Evolutionary conservation across 2,888 invertebrate species (phyloP).

Genomic region (Altica lythri): DNA sequence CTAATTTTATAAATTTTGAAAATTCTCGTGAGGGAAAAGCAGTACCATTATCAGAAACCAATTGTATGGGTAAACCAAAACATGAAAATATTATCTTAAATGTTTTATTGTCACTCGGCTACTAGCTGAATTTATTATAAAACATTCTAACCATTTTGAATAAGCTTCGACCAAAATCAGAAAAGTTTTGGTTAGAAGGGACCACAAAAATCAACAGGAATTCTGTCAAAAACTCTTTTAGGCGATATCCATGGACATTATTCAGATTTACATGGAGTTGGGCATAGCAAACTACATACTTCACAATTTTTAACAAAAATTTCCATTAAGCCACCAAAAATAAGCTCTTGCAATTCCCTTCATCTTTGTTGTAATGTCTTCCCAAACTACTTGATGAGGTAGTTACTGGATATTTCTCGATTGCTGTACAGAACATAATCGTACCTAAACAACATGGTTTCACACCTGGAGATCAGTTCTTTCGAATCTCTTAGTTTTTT

Average conservation of each 20-base stretch:
- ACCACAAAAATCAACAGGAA: constrained; percentile 39
- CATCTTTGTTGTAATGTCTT: too few relatives aligned
- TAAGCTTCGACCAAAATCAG: constrained; percentile 33
- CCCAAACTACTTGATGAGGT: too few relatives aligned
- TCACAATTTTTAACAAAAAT: constrained; percentile 35
- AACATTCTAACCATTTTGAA: constrained; percentile 40
- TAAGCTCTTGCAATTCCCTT: constrained; percentile 39
- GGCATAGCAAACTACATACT: neutral
- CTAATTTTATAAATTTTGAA: constrained; percentile 3
- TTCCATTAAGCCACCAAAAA: constrained; percentile 44
- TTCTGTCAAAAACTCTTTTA: constrained; percentile 28
- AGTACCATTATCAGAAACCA: constrained; percentile 37
- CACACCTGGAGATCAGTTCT: too few relatives aligned
- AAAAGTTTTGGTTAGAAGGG: constrained; percentile 28
- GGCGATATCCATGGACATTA: constrained; percentile 34
- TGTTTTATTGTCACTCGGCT: constrained; percentile 26
- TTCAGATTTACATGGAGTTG: constrained; percentile 5
- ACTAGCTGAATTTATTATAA: constrained; percentile 29
- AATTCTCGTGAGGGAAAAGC: constrained; percentile 29
- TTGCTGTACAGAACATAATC: too few relatives aligned
- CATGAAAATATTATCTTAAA: constrained; percentile 31
- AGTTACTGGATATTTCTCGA: too few relatives aligned
- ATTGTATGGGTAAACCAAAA: constrained; percentile 31
- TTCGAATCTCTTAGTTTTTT: too few relatives aligned
- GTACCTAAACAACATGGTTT: too few relatives aligned